phyloP scores from a whole-genome alignment of 2,797 vertebrate genomes.

The Pteropus rufus region DNA sequence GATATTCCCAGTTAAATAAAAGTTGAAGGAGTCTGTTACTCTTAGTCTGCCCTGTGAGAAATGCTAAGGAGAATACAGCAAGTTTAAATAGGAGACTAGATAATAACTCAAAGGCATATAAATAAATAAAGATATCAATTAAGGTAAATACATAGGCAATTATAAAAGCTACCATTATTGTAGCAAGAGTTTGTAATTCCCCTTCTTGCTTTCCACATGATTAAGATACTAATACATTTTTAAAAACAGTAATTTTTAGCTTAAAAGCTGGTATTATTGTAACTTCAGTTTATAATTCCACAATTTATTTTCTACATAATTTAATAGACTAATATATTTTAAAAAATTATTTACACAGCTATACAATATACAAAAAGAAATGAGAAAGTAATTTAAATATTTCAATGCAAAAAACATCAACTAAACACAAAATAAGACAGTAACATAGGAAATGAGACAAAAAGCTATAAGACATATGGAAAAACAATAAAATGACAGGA shows the following conservation, averaged over 20 bases:
- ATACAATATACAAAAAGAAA: neutral
- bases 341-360: neutral
- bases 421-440: neutral
- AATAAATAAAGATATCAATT: neutral
- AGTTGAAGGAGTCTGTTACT: neutral
- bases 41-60: neutral
- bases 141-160: neutral
- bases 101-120: neutral
- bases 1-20: neutral
- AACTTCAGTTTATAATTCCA: neutral
- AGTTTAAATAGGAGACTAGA: neutral
- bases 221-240: neutral
- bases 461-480: neutral
- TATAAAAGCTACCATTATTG: neutral
- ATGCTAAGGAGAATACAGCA: neutral
- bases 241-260: neutral
- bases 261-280: neutral
- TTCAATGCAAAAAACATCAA: neutral
- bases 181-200: neutral
- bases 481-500: neutral
- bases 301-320: neutral
- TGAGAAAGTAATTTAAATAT: neutral
- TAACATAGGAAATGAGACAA: neutral
- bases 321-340: neutral
- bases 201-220: neutral